phyloP scores from a whole-genome alignment of 2,113 vertebrate genomes.

The Rhegmatorhina hoffmannsi region DNA sequence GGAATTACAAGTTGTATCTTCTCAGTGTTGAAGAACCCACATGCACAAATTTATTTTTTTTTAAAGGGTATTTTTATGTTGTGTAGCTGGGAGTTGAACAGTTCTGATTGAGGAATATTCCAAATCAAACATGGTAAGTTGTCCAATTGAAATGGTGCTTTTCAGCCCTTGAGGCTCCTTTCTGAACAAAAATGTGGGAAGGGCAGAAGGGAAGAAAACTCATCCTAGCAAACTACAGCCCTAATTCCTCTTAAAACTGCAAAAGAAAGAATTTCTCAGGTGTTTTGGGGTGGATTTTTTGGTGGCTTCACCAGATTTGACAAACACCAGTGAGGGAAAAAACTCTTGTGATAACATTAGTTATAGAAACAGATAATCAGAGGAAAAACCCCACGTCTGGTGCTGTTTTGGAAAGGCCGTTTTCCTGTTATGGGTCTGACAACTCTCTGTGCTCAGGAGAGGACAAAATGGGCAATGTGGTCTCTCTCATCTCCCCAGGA shows the following conservation, averaged over 20 bases:
- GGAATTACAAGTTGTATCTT: neutral
- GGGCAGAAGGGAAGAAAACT: neutral
- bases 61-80: neutral
- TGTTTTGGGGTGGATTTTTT: no score
- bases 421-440: neutral
- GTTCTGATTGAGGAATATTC: neutral
- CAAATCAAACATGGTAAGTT: neutral
- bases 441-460: neutral
- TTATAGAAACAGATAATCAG: neutral
- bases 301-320: neutral
- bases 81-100: neutral
- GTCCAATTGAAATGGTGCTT: neutral
- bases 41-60: neutral
- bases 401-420: neutral
- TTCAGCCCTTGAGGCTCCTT: neutral
- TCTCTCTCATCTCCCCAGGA: slow-evolving; percentile 77
- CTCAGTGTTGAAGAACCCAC: neutral
- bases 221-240: neutral
- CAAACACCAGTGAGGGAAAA: rapidly evolving
- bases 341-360: neutral
- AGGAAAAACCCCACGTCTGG: neutral
- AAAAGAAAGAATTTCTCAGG: neutral
- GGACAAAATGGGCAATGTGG: slow-evolving; percentile 28
- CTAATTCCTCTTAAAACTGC: neutral
- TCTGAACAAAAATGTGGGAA: neutral